Evolutionary conservation across 2,797 vertebrate species (phyloP), one percentile per base, ranked within the genome.

Genomic region (Muscicapa comitata): DNA sequence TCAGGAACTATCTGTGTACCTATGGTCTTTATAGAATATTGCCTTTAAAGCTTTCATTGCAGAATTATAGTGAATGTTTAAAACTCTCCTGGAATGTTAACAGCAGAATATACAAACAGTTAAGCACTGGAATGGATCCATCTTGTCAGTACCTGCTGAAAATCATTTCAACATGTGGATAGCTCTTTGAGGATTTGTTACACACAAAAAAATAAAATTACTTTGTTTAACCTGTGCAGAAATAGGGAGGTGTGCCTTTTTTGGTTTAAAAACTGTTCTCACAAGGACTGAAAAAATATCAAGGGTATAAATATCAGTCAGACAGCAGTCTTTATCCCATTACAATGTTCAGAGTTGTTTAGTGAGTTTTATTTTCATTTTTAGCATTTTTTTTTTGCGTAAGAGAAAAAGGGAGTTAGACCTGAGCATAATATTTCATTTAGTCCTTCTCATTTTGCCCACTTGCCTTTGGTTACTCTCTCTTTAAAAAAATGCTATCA

Each of bases 401-500:
- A 62, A 66, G 70, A 50, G 63, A 43, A 84, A 70, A 58, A 86
- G 9, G 15, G 67, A 80, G 51, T 43, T 66, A 40, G 29, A 57
- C 31, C 31, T 33, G 55, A 94, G 13, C 1, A 3, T 43, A 54
- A 70, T 37, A 62, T 65, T 82, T 80, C 91, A 75, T 48, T 88
- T 85, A 78, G 47, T 94, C 54, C 48, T 95, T 88, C 48, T 66
- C 50, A 43, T 95, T 96, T 43, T 94, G 88, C 82, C 53, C 54
- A 71, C 90, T 95, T 95, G 80, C 62, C 33, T 97, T 97, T 40
- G 93, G 74, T 97, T 97, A 94, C 58, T 96, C 43, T 95, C 79
- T 77, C 90, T 87, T 93, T 97, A 93, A 94, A 94, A 95, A 97
- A 97, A 96, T 61, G 62, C 81, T 96, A 80, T 92, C 66, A 92